phyloP scores from a whole-genome alignment of 1,140 invertebrate species.

The Amyelois transitella region DNA sequence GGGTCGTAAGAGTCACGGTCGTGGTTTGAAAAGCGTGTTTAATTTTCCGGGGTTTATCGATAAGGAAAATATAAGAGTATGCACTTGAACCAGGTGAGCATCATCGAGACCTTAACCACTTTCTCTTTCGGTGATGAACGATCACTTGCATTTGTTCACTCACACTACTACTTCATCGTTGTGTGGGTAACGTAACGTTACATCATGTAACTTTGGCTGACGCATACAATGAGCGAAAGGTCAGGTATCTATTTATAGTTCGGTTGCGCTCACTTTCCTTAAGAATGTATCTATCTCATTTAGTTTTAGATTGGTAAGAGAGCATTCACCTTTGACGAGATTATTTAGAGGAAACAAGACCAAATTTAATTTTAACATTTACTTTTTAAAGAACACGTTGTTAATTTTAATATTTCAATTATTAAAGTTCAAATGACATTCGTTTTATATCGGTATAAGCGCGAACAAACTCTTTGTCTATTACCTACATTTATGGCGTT shows the following conservation, averaged over 20 bases:
- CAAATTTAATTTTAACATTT: background rate
- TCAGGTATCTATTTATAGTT: slow-evolving; percentile 61
- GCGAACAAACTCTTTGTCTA: background rate
- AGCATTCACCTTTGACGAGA: slow-evolving; percentile 36
- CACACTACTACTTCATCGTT: slow-evolving; percentile 33
- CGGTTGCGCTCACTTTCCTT: slow-evolving; percentile 59
- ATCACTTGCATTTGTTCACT: slow-evolving; percentile 18
- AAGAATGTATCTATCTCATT: slow-evolving; percentile 41
- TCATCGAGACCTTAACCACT: slow-evolving; percentile 51
- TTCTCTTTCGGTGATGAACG: slow-evolving; percentile 61
- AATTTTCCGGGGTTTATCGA: slow-evolving; percentile 17
- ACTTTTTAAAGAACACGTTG: no score
- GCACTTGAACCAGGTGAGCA: slow-evolving; percentile 32
- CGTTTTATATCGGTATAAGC: background rate
- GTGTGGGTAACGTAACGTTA: slow-evolving; percentile 43
- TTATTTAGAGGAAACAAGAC: background rate
- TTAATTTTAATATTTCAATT: no score
- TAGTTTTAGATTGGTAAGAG: slow-evolving; percentile 31
- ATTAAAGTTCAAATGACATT: background rate
- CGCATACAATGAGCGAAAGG: slow-evolving; percentile 63
- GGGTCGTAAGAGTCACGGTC: slow-evolving; percentile 1
- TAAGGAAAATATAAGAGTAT: slow-evolving; percentile 12
- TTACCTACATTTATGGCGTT: background rate
- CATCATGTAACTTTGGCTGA: slow-evolving; percentile 63
- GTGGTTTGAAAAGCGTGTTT: background rate